phyloP scores from a whole-genome alignment of 1,140 invertebrate genomes.

The Leptopilina clavipes region DNA sequence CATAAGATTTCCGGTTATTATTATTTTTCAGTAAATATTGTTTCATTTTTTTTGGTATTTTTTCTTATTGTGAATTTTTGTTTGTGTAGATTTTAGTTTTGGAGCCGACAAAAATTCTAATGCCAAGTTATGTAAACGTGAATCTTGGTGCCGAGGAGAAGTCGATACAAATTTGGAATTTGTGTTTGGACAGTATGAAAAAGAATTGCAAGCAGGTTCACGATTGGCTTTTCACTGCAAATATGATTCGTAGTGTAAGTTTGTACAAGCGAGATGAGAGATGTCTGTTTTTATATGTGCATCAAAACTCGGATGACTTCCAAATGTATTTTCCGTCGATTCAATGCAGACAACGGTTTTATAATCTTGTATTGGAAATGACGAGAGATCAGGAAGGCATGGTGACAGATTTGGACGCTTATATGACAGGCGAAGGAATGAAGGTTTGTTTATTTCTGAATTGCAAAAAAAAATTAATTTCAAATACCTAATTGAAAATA shows the following conservation, averaged over 20 bases:
- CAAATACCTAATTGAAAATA: no score
- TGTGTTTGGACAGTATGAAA: constrained; percentile 86
- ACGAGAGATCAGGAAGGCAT: constrained; percentile 90
- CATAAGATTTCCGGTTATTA: constrained; percentile 90
- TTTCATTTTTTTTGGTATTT: not conserved
- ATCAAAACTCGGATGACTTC: constrained; percentile 98
- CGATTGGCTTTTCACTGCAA: constrained; percentile 94
- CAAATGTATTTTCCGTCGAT: constrained; percentile 98
- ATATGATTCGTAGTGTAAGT: constrained; percentile 94
- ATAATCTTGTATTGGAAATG: constrained; percentile 87
- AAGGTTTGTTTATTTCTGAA: constrained; percentile 74
- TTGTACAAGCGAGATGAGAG: constrained; percentile 96
- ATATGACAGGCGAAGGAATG: constrained; percentile 81
- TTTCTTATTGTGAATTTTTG: constrained; percentile 26
- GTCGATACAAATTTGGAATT: constrained; percentile 90
- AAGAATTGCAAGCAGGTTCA: constrained; percentile 89
- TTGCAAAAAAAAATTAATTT: constrained; percentile 13
- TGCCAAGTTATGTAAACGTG: constrained; percentile 96
- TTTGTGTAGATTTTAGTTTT: constrained; percentile 86
- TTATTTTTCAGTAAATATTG: not conserved
- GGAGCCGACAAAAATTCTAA: constrained; percentile 93
- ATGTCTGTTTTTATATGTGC: constrained; percentile 97
- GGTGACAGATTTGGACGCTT: constrained; percentile 87
- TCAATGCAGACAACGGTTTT: constrained; percentile 85
- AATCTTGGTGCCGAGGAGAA: constrained; percentile 95